phyloP scores from a whole-genome alignment of 2,797 vertebrate genomes.

The Thunnus albacares region DNA sequence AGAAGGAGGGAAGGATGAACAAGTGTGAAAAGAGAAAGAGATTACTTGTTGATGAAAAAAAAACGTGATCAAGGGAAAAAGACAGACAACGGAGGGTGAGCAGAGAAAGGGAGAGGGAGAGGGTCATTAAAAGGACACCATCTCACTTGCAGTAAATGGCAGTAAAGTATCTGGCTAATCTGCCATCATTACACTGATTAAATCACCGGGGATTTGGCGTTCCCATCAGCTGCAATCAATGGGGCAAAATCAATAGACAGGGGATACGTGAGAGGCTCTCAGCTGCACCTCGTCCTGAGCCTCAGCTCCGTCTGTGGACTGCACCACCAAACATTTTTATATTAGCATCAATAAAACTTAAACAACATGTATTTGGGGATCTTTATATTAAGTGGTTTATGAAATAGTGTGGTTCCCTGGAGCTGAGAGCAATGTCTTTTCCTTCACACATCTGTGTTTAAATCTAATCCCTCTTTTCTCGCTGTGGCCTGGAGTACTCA shows the following conservation, averaged over 20 bases:
- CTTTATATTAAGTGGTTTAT: slow-evolving; percentile 63
- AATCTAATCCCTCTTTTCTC: slow-evolving; percentile 58
- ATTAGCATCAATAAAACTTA: slow-evolving; percentile 57
- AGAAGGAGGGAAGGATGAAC: slow-evolving; percentile 35
- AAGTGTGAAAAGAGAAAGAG: slow-evolving; percentile 68
- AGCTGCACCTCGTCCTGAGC: slow-evolving; percentile 57
- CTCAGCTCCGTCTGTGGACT: slow-evolving; percentile 48
- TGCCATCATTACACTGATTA: slow-evolving; percentile 88
- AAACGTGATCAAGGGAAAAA: slow-evolving; percentile 58
- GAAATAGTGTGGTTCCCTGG: slow-evolving; percentile 50
- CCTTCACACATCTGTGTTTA: slow-evolving; percentile 58
- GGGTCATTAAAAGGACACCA: slow-evolving; percentile 88
- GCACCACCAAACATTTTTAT: slow-evolving; percentile 57
- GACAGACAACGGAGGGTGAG: slow-evolving; percentile 58
- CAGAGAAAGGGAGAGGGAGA: slow-evolving; percentile 58
- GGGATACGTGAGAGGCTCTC: slow-evolving; percentile 76
- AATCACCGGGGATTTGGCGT: slow-evolving; percentile 85
- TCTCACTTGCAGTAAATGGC: slow-evolving; percentile 83
- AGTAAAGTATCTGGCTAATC: slow-evolving; percentile 88
- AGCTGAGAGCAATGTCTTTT: slow-evolving; percentile 53
- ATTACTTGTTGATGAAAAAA: slow-evolving; percentile 69
- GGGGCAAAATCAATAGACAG: slow-evolving; percentile 85
- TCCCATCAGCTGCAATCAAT: slow-evolving; percentile 88
- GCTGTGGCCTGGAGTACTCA: slow-evolving; percentile 23
- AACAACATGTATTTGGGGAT: slow-evolving; percentile 61